Evolutionary conservation across 2,888 invertebrate species (phyloP).

Genomic region (Philonicus albiceps): DNA sequence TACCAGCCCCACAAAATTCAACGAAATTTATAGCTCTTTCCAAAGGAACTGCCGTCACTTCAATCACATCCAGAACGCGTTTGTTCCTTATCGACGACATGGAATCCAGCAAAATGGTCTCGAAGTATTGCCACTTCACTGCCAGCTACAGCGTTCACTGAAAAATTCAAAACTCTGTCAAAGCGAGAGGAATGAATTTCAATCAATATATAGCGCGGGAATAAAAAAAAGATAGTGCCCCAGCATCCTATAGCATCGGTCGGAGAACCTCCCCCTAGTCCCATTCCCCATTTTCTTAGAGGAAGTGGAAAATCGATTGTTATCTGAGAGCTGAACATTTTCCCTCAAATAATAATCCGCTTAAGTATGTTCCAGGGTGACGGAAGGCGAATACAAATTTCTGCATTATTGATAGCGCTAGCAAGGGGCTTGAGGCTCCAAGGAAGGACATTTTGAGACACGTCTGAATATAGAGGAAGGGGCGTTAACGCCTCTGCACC

Average conservation of each 20-base stretch:
- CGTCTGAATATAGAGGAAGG: not conserved
- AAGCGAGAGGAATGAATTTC: slow-evolving; percentile 38
- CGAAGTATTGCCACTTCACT: not conserved
- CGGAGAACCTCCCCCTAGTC: not conserved
- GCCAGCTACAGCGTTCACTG: slow-evolving; percentile 5
- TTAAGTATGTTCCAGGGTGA: slow-evolving; percentile 44
- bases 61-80: slow-evolving; percentile 23
- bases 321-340: slow-evolving; percentile 28
- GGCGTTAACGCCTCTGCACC: not conserved
- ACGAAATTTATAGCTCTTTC: slow-evolving; percentile 7
- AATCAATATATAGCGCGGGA: slow-evolving; percentile 13
- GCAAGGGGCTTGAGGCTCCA: not conserved
- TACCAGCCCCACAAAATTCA: not conserved
- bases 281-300: not conserved
- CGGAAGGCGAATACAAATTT: slow-evolving; percentile 40
- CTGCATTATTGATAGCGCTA: slow-evolving; percentile 41
- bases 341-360: slow-evolving; percentile 44
- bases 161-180: slow-evolving; percentile 41
- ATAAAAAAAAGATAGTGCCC: slow-evolving; percentile 2
- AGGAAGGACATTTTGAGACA: not conserved
- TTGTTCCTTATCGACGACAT: slow-evolving; percentile 1
- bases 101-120: slow-evolving; percentile 18
- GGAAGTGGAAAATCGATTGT: slow-evolving; percentile 35
- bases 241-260: not conserved
- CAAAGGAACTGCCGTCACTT: not conserved